Evolutionary conservation across 2,797 vertebrate species (phyloP), one percentile per base, ranked within the genome.

Genomic region (Toxotes lorentzi): DNA sequence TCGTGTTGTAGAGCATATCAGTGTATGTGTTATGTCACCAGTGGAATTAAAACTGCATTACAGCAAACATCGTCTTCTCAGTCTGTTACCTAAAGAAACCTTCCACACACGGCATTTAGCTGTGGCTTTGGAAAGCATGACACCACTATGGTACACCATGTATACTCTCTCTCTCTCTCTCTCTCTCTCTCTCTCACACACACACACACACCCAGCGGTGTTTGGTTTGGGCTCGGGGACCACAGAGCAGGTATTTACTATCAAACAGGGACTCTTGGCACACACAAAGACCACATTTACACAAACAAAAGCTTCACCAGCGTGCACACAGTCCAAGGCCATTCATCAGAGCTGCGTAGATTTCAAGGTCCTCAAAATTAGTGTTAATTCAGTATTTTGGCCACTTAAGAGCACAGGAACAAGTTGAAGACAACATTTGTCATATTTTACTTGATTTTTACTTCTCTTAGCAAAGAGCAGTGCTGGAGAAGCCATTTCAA

Each of bases 211-310:
- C 34, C 35, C 48, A 27, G n/a, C 45, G 30, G 56, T 79, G 88
- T 84, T 86, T 85, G 74, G 77, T 76, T 84, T 83, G 68, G 78
- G 65, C 23, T 41, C 58, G 27, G 62, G 78, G 77, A 81, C 76
- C 53, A 88, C 87, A 89, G 76, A 84, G 80, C 71, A 80, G 71
- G 80, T 84, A 91, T 92, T 91, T 90, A 92, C 83, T 78, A 85
- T 86, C 77, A 79, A 85, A 86, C 75, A 86, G 60, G 45, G 76
- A 82, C 79, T 71, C 27, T 17, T 60, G 54, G 72, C 12, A 58
- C 0, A 5, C 41, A 86, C 81, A 90, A 83, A 88, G 67, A 78
- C 41, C 79, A 77, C 80, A 86, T 87, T 86, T 77, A 86, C 67
- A 81, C 65, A 79, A 83, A 87, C 64, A 79, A 41, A 30, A 45